These are phyloP conservation scores for Lathamus discolor DNA, from an alignment of 2,113 vertebrate genomes.

Conservation along the genomic window DNA sequence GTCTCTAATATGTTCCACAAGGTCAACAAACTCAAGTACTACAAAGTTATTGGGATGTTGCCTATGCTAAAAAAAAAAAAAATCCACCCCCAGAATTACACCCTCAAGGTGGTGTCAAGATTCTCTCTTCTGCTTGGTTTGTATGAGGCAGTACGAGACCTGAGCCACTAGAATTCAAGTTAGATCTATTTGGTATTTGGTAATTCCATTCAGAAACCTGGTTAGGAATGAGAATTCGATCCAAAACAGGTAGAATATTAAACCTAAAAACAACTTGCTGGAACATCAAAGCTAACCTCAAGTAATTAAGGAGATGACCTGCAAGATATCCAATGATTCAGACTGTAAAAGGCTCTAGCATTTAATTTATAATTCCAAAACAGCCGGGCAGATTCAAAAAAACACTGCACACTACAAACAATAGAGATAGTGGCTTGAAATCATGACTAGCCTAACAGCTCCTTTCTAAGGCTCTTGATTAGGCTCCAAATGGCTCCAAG, in stretches of 20 bases:
- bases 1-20: neutral
- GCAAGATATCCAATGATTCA: neutral
- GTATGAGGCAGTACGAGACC: neutral
- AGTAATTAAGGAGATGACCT: neutral
- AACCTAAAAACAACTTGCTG: neutral
- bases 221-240: neutral
- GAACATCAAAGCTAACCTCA: neutral
- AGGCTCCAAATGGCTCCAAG: neutral
- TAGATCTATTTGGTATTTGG: neutral
- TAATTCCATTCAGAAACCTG: neutral
- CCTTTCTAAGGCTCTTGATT: neutral
- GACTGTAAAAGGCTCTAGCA: neutral
- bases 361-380: neutral
- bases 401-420: neutral
- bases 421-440: neutral
- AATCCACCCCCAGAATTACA: neutral
- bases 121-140: neutral
- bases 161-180: neutral
- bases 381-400: neutral
- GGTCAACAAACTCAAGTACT: neutral
- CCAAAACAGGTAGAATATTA: neutral
- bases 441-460: accelerated
- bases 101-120: neutral
- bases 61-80: neutral
- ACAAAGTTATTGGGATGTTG: neutral